Evolutionary conservation across 1,140 invertebrate genomes (phyloP).

Genomic region (Oryctes rhinoceros): DNA sequence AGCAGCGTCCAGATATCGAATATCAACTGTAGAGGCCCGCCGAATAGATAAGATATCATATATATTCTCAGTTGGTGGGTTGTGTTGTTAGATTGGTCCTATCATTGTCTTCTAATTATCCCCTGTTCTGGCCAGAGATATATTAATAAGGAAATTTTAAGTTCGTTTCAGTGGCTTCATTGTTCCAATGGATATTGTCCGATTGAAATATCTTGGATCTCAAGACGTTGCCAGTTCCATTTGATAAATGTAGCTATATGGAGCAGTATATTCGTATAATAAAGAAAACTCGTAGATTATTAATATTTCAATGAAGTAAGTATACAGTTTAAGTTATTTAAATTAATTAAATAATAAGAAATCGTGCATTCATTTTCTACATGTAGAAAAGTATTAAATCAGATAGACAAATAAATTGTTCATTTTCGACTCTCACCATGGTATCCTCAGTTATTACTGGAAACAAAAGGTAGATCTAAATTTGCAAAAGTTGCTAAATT

Average conservation of each 20-base stretch:
- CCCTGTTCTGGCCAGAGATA: conserved; percentile 34
- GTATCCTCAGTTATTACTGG: too few relatives aligned
- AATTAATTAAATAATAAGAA: too few relatives aligned
- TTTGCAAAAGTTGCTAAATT: too few relatives aligned
- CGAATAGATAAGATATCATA: conserved; percentile 37
- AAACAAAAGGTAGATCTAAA: too few relatives aligned
- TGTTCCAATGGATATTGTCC: conserved; percentile 28
- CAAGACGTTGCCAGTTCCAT: conserved; percentile 5
- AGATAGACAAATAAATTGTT: too few relatives aligned
- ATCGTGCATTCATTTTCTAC: too few relatives aligned
- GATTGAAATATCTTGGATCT: conserved; percentile 20
- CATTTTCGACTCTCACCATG: too few relatives aligned
- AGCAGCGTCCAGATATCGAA: conserved; percentile 32
- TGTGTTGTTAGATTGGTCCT: conserved; percentile 37
- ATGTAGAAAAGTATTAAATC: too few relatives aligned
- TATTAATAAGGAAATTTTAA: conserved; percentile 37
- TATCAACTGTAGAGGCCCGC: conserved; percentile 28
- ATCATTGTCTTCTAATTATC: conserved; percentile 36
- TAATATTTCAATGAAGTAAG: too few relatives aligned
- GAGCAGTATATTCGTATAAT: too few relatives aligned
- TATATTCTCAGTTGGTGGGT: conserved; percentile 35
- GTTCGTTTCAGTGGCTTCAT: conserved; percentile 30
- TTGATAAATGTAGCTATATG: neutral
- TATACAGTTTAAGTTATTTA: too few relatives aligned
- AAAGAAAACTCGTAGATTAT: too few relatives aligned